Conservation (phyloP, 1,140 invertebrate species). For the Meloidogyne hapla region DNA sequence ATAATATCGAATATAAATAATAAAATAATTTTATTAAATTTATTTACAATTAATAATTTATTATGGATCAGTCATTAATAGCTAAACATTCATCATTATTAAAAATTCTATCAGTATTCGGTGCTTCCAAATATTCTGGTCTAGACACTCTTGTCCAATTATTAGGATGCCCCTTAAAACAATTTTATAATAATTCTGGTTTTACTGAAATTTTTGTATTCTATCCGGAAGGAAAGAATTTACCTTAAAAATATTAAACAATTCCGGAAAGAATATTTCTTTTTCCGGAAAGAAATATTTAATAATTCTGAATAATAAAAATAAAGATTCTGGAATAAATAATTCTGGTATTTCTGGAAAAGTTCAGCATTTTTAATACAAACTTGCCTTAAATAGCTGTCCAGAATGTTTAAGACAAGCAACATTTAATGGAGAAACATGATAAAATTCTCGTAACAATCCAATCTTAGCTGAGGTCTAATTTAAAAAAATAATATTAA, state of each 20-base stretch:
- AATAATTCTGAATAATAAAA: too few relatives aligned
- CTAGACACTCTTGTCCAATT: slow-evolving; percentile 37
- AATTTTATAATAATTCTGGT: neutral
- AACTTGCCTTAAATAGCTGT: slow-evolving; percentile 33
- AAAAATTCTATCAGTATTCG: slow-evolving; percentile 7
- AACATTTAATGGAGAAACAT: slow-evolving; percentile 43
- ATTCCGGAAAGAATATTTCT: neutral
- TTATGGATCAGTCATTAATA: slow-evolving; percentile 40
- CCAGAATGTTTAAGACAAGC: slow-evolving; percentile 43
- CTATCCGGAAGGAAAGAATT: too few relatives aligned
- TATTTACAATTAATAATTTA: neutral
- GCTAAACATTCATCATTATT: slow-evolving; percentile 39
- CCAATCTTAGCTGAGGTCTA: slow-evolving; percentile 32
- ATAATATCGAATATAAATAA: too few relatives aligned
- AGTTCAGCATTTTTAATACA: slow-evolving; percentile 2
- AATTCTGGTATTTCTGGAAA: neutral
- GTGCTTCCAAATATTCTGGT: slow-evolving; percentile 20
- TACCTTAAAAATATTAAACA: neutral
- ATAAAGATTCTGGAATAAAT: neutral
- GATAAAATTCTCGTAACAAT: slow-evolving; percentile 38
- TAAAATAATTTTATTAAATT: neutral
- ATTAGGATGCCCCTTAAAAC: slow-evolving; percentile 20
- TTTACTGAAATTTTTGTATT: too few relatives aligned
- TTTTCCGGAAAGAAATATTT: neutral
- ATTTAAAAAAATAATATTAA: too few relatives aligned